Base-by-base conservation (phyloP, 1,140 invertebrate species). In the Drosophila melanica region DNA sequence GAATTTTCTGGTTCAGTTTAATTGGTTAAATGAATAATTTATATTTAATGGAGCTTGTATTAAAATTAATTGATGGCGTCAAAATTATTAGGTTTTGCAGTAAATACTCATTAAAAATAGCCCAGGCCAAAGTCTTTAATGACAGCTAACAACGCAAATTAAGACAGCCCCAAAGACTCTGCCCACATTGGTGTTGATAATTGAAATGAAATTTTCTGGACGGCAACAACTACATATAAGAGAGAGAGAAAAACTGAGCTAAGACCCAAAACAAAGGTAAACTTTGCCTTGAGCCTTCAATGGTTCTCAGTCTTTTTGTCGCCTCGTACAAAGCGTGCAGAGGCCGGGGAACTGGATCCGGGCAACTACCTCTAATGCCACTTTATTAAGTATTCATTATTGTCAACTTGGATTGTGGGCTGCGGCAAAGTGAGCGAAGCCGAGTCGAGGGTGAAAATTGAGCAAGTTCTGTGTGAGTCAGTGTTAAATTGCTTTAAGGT, bases 371-470 rank as follows among this genome's bases (percentile, higher is more conserved):
- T 74, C 77, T 72, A 77, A 86, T 51, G 65, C 72, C 79, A 80
- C 84, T 82, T 87, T 87, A 87, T 87, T 87, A 87, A 87, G 82
- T 87, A 87, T 87, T 87, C 82, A 87, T 87, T 87, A 87, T 77
- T 76, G 79, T 86, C 82, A 78, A 76, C 82, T 81, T 77, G 66
- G 47, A 57, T 80, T 75, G 69, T 74, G 57, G 66, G 18, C 45
- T 60, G 50, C 16, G 41, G 48, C 20, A 30, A 45, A n/a, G 11
- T 30, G 42, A n/a, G 65, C 30, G 20, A 8, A 3, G 45, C 18
- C 35, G 33, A 37, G 16, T 33, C 51, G 37, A 23, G 51, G 39
- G 54, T 23, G 55, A 45, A 9, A 18, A 14, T 30, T 58, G 55
- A 44, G 54, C 30, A 27, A 33, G 23, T 44, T 47, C 30, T 64